Evolutionary conservation across 2,797 vertebrate species (phyloP), one percentile per base, ranked within the genome.

Genomic region (Glyptemys insculpta): DNA sequence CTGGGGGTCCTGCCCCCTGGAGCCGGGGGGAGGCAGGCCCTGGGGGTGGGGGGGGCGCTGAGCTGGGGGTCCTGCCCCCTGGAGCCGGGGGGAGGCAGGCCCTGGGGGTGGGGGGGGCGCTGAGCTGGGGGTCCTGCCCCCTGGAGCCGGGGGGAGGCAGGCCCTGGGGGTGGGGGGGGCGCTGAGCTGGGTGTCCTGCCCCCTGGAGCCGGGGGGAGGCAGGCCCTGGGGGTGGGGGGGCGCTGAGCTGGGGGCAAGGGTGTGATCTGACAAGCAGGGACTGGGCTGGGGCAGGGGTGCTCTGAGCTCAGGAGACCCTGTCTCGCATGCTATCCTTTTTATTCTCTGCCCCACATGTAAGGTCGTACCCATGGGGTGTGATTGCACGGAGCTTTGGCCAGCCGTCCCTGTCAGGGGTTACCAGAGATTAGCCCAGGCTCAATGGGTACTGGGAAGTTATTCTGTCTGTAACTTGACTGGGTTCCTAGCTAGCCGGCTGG

Each of bases 11-110:
- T 3, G 8, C 54, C 29, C 19, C 29, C 50, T 27, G 62, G 54
- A 12, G 2, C 49, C 23, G 5, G 6, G 2, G 15, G 8, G 8
- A 56, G 8, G 54, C 8, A 4, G 19, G 29, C 56, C 56, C 25
- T 11, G 56, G 56, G 86, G 96, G 56, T 1, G 86, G 96, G 95
- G 96, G 95, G 96, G 96, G 91, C 56, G 4, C 56, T 96, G 84
- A 86, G 79, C 76, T 6, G 52, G 52, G 5, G 5, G 27, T 79
- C 85, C 16, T 3, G 8, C 49, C 29, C 19, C 29, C 50, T 27
- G 62, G 54, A 12, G 2, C 49, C 23, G 5, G 6, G 2, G 15
- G 15, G 52, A 54, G 53, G 53, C 19, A 19, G 16, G 25, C 54
- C 54, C 23, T 10, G 56, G 54, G 86, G 96, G 80, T 3, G 91